Percentiles rank a stretch among this genome's conserved stretches.
These are phyloP conservation scores for Trissolcus basalis DNA, from an alignment of 1,140 invertebrate genomes.

Conservation along the genomic window DNA sequence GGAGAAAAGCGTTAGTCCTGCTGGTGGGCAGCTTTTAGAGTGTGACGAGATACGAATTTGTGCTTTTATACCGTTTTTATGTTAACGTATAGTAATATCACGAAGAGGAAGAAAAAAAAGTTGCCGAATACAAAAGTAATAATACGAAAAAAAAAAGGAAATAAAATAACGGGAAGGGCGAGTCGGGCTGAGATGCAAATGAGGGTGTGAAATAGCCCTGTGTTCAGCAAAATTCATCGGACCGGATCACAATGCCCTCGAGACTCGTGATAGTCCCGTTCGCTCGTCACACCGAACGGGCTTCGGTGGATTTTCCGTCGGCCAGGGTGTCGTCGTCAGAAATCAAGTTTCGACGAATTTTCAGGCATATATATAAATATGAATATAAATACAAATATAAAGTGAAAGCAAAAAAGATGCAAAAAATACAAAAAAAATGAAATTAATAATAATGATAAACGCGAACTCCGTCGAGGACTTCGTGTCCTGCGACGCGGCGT, in stretches of 20 bases:
- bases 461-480: slow-evolving; percentile 54
- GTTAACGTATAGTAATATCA: slow-evolving; percentile 19
- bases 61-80: slow-evolving; percentile 56
- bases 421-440: slow-evolving; percentile 35
- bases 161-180: slow-evolving; percentile 13
- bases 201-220: background rate
- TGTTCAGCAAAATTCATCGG: slow-evolving; percentile 21
- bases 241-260: slow-evolving; percentile 13
- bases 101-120: slow-evolving; percentile 4
- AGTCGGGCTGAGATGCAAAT: slow-evolving; percentile 34
- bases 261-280: slow-evolving; percentile 29
- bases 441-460: slow-evolving; percentile 33
- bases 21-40: slow-evolving; percentile 58
- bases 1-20: slow-evolving; percentile 57
- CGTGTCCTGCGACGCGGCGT: slow-evolving; percentile 61
- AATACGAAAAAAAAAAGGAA: slow-evolving; percentile 7
- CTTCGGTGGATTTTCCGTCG: slow-evolving; percentile 40
- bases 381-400: slow-evolving; percentile 41
- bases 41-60: slow-evolving; percentile 50
- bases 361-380: slow-evolving; percentile 51
- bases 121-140: slow-evolving; percentile 19
- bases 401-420: slow-evolving; percentile 24
- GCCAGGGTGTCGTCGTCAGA: slow-evolving; percentile 28
- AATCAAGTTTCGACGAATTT: slow-evolving; percentile 48
- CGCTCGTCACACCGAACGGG: slow-evolving; percentile 30